A percentile compares a stretch with the other conserved stretches of the same genome.
Evolutionary conservation across 1,140 invertebrate genomes (phyloP).

Genomic region (Bombus confusus): DNA sequence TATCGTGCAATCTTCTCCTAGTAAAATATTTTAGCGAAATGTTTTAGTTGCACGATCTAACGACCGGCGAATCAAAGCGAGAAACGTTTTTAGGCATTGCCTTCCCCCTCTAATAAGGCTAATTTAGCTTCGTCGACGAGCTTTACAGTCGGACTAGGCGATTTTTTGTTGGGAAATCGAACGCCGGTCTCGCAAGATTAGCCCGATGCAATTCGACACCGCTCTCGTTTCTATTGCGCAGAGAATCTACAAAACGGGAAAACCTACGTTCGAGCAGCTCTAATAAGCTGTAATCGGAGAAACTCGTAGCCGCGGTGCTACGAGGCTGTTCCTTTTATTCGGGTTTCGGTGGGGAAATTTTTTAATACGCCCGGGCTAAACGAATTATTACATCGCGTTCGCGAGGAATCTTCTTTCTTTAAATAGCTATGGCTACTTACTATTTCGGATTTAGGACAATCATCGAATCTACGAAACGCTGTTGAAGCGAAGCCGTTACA

Average conservation of each 20-base stretch:
- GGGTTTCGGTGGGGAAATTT: too few species aligned
- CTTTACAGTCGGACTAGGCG: neutral
- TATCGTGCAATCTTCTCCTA: neutral
- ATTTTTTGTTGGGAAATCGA: slow-evolving; percentile 50
- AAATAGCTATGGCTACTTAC: too few species aligned
- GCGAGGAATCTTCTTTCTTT: too few species aligned
- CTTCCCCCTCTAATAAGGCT: neutral
- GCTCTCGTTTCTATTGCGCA: neutral
- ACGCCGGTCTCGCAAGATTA: slow-evolving; percentile 60
- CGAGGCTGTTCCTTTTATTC: neutral
- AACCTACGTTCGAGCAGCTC: slow-evolving; percentile 47
- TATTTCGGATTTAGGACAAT: too few species aligned
- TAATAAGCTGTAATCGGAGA: slow-evolving; percentile 66
- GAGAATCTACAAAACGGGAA: slow-evolving; percentile 6
- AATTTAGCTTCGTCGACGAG: slow-evolving; percentile 5
- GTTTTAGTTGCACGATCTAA: too few species aligned
- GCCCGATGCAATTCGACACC: slow-evolving; percentile 68
- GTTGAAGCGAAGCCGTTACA: too few species aligned
- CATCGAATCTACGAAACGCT: too few species aligned
- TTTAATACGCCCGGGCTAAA: too few species aligned
- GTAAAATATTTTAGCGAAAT: too few species aligned
- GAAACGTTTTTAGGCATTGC: neutral
- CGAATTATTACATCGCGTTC: neutral
- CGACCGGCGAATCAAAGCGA: neutral
- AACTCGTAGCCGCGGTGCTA: neutral